Base-by-base conservation (phyloP, 2,888 invertebrate genomes). In the Eupelmus urozonus region DNA sequence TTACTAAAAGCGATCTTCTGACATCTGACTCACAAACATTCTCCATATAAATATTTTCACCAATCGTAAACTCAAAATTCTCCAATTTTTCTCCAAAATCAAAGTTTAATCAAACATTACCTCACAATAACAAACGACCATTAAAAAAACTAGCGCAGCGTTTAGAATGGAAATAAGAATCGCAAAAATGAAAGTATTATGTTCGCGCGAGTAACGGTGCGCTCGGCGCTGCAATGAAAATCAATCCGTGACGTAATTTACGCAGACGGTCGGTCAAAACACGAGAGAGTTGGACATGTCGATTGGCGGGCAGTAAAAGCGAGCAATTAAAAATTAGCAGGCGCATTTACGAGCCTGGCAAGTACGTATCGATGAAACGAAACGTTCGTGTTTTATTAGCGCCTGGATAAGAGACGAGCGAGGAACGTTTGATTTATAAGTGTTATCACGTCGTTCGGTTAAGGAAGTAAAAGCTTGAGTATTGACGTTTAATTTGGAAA, bases 321-420 rank as follows among this genome's bases (percentile, higher is more conserved):
- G n/a, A 63, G 45, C 65, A 45, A 65, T 71, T 76, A 76, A 70
- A 49, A 70, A 70, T 49, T 20, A 45, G 18, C 23, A 29, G 23
- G 34, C 34, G 9, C 57, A 51, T 76, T 76, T 76, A 76, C 62
- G 65, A 76, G 49, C 45, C 13, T 29, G 40, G n/a, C 49, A n/a
- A 57, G n/a, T 9, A 34, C 3, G 18, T 74, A 40, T 23, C 63
- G 49, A 13, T 9, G 29, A 51, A 63, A 51, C 51, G 49, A 57
- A 55, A 63, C 53, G 42, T 67, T 67, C 53, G 16, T 11, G 53
- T 16, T 18, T 27, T 55, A n/a, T 69, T 5, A 9, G n/a, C 49
- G 49, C 49, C 13, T 16, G 49, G 2, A 49, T 34, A 34, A 34
- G 9, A 5, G 3, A 34, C 34, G 34, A 3, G 34, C 34, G 34